Evolutionary conservation across 2,888 invertebrate genomes (phyloP), one percentile per base, ranked within the genome.

Genomic region (Himalopsyche anomala): DNA sequence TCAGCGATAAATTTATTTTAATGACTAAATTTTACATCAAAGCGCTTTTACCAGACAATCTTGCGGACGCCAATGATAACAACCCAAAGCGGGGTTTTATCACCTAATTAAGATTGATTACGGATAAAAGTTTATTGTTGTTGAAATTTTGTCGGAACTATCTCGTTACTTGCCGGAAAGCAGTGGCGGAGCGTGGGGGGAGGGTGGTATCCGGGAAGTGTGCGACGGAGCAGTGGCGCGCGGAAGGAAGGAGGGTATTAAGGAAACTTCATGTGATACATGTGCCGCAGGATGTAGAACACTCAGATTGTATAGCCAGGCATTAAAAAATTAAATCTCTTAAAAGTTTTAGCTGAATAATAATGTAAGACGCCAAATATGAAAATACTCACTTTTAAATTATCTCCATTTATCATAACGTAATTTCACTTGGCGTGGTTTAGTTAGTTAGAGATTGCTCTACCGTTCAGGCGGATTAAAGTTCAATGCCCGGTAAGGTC

Each of bases 41-140:
- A 19, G 28, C 62, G 19, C 62, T 62, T 19, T 19, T 19, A 62
- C 19, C 19, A 28, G n/a, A 62, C 28, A 62, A 62, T 62, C 62
- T 62, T 62, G 62, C 9, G 19, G 19, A 62, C 62, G 62, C 62
- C 62, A 62, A n/a, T 62, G 62, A 62, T 62, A 19, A 62, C 28
- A 62, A 62, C 62, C 62, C 82, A 81, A 28, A 86, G 54, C 86
- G 69, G 82, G 85, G 84, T 84, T 85, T 69, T 86, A 84, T 85
- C 86, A 86, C 87, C 86, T 88, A 88, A 88, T 88, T 88, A 88
- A 88, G 88, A 88, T 88, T 88, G 88, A 88, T 88, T 86, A 86
- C 86, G 86, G 88, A 88, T 88, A 88, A 88, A 87, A 88, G 88
- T 88, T 88, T 87, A 87, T 88, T 88, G 88, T 87, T 87, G 87